These are phyloP conservation scores for Drosophila pseudotalamancana DNA, from an alignment of 2,888 invertebrate species.

Conservation along the genomic window DNA sequence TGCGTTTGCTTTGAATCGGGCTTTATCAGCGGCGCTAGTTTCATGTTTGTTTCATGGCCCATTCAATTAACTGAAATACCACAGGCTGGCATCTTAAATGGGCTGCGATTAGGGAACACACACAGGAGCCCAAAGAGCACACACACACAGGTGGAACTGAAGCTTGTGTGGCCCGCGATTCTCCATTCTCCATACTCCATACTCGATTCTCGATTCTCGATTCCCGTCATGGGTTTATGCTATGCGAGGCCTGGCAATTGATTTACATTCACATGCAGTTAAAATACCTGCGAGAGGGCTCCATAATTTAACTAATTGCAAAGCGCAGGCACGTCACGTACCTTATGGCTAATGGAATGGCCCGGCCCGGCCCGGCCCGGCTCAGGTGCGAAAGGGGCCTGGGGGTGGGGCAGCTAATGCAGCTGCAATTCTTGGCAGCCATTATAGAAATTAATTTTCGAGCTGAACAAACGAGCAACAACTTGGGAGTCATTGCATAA, in stretches of 20 bases:
- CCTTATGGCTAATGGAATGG: conserved; percentile 24
- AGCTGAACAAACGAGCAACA: conserved; percentile 80
- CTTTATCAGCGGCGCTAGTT: conserved; percentile 58
- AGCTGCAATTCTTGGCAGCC: conserved; percentile 77
- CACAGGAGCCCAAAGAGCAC: conserved; percentile 51
- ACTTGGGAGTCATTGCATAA: conserved; percentile 78
- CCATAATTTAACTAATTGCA: conserved; percentile 78
- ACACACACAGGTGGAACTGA: conserved; percentile 33
- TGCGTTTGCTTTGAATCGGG: conserved; percentile 23
- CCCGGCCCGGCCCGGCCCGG: background rate
- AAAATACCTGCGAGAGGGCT: conserved; percentile 57
- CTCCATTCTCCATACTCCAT: no score
- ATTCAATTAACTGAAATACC: conserved; percentile 67
- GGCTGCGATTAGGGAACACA: conserved; percentile 65
- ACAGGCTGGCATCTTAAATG: conserved; percentile 54
- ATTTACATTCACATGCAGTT: conserved; percentile 71
- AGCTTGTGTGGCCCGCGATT: conserved; percentile 47
- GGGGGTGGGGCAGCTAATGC: conserved; percentile 38
- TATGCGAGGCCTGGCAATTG: conserved; percentile 34
- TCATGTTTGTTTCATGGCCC: conserved; percentile 64
- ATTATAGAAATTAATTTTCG: conserved; percentile 79
- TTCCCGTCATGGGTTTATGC: conserved; percentile 36
- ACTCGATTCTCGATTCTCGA: no score
- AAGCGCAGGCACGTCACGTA: conserved; percentile 75
- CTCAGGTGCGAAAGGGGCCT: background rate